phyloP scores from a whole-genome alignment of 1,140 invertebrate species.

The Mamestra configurata region DNA sequence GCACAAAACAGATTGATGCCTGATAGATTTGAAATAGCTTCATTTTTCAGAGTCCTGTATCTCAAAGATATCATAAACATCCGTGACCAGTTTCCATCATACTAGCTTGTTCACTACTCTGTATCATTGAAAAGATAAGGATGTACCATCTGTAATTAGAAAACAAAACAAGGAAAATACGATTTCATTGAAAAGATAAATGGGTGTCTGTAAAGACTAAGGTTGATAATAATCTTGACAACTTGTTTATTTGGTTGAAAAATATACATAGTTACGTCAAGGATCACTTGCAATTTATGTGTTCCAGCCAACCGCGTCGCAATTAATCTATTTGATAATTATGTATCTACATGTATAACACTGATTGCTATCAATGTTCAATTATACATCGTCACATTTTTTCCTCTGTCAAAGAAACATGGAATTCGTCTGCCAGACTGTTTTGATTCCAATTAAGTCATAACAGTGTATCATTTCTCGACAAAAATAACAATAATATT shows the following conservation, averaged over 20 bases:
- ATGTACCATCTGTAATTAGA: no score
- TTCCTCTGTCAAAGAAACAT: not conserved
- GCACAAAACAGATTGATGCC: no score
- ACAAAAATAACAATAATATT: not conserved
- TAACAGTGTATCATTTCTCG: not conserved
- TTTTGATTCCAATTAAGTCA: not conserved
- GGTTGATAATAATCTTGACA: not conserved
- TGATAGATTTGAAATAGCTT: no score
- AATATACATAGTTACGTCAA: not conserved
- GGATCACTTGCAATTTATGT: slow-evolving; percentile 8
- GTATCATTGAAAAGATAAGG: no score
- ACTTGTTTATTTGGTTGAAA: not conserved
- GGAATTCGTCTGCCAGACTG: not conserved
- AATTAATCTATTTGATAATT: slow-evolving; percentile 27
- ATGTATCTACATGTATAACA: slow-evolving; percentile 36
- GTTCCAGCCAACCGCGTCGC: slow-evolving; percentile 8
- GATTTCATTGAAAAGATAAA: no score
- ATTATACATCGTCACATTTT: slow-evolving; percentile 14
- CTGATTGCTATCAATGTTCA: slow-evolving; percentile 19
- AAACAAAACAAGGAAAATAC: no score
- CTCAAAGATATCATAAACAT: no score
- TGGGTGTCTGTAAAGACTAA: no score
- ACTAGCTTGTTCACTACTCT: no score
- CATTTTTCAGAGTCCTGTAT: no score
- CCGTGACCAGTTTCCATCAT: no score